Evolutionary conservation across 2,888 invertebrate genomes (phyloP).

Genomic region (Ennomos quercinarius): DNA sequence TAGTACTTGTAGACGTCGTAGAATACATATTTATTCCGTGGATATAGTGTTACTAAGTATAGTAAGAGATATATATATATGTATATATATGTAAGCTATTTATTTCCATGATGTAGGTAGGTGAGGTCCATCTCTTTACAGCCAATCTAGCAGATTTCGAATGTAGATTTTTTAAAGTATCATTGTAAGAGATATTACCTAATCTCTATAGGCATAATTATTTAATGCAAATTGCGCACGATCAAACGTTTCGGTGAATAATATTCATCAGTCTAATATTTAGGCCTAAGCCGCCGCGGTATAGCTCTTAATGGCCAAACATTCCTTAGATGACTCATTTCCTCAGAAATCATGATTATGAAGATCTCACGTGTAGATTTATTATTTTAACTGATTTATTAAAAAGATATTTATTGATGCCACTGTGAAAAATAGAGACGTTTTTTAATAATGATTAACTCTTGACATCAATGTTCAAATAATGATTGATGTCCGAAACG

Average conservation of each 20-base stretch:
- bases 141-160: conserved; percentile 8
- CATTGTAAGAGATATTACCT: too few species aligned
- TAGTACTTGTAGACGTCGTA: conserved; percentile 16
- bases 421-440: too few species aligned
- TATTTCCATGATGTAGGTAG: conserved; percentile 4
- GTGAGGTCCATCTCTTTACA: neutral
- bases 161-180: conserved; percentile 13
- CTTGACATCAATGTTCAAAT: neutral
- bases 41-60: conserved; percentile 7
- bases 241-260: too few species aligned
- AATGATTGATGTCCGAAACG: too few species aligned
- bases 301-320: conserved; percentile 29
- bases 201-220: too few species aligned
- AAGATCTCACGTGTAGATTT: conserved; percentile 20
- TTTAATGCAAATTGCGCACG: too few species aligned
- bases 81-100: too few species aligned
- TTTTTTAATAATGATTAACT: neutral
- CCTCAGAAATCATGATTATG: conserved; percentile 16
- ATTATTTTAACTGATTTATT: conserved; percentile 2
- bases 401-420: neutral
- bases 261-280: conserved; percentile 5
- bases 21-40: too few species aligned
- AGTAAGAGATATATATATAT: too few species aligned
- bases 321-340: conserved; percentile 17
- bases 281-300: conserved; percentile 25